phyloP scores from a whole-genome alignment of 2,113 vertebrate species.

The Oryzias melastigma region DNA sequence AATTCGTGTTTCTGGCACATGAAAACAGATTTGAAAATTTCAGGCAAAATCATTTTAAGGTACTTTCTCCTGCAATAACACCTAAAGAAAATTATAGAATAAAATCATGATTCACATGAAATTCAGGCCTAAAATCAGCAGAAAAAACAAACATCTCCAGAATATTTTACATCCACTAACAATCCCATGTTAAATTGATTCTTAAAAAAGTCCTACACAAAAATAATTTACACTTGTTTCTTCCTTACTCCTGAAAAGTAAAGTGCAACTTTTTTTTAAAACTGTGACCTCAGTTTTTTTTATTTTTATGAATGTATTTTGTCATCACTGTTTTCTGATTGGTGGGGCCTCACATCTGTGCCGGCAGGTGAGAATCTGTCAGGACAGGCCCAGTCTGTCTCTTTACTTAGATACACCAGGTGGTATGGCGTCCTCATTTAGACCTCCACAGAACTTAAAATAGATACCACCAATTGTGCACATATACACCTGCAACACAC shows the following conservation, averaged over 20 bases:
- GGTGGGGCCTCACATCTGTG: constrained; percentile 1
- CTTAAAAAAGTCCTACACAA: constrained; percentile 30
- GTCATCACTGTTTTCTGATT: neutral
- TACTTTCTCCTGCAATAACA: constrained; percentile 48
- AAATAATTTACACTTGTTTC: constrained; percentile 19
- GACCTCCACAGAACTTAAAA: constrained; percentile 17
- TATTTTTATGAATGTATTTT: constrained; percentile 10
- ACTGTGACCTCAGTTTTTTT: constrained; percentile 28
- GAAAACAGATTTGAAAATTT: constrained; percentile 23
- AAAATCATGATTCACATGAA: constrained; percentile 11
- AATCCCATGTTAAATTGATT: constrained; percentile 4
- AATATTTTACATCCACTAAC: constrained; percentile 16
- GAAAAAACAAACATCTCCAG: constrained; percentile 23
- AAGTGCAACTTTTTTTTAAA: constrained; percentile 66
- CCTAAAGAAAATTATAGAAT: constrained; percentile 21
- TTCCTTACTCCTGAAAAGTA: constrained; percentile 45
- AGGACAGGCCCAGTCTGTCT: constrained; percentile 7
- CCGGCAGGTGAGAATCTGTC: constrained; percentile 5
- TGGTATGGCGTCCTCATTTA: constrained; percentile 14
- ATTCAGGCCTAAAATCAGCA: constrained; percentile 33
- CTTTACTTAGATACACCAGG: constrained; percentile 3
- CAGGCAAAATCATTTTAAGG: constrained; percentile 47
- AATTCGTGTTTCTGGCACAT: constrained; percentile 18
- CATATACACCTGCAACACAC: neutral
- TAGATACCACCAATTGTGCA: constrained; percentile 10